A percentile compares a stretch with the other conserved stretches of the same genome.
Evolutionary conservation across 1,140 invertebrate species (phyloP).

Genomic region (Ridgeia piscesae): DNA sequence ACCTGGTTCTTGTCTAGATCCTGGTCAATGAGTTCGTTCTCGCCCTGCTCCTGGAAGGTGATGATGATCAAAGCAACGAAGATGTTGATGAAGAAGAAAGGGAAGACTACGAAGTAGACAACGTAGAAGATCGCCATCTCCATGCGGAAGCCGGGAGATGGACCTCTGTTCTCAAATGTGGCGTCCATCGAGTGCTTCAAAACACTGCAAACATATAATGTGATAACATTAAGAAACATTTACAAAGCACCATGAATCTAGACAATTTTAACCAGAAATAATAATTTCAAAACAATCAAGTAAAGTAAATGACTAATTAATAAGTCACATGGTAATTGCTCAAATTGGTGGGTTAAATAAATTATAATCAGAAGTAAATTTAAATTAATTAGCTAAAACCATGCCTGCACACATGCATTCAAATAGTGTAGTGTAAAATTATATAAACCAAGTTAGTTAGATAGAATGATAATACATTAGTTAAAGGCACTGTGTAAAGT

Average conservation of each 20-base stretch:
- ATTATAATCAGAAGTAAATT: no score
- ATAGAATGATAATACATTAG: no score
- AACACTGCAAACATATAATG: slow-evolving; percentile 10
- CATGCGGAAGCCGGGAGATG: slow-evolving; percentile 93
- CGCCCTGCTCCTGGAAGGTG: slow-evolving; percentile 97
- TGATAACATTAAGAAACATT: background rate
- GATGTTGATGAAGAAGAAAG: slow-evolving; percentile 99
- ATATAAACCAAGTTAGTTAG: no score
- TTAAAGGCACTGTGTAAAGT: no score
- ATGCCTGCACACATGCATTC: no score
- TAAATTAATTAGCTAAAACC: no score
- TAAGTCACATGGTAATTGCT: no score
- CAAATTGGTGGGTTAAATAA: no score
- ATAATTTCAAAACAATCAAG: no score
- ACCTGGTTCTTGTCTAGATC: slow-evolving; percentile 99
- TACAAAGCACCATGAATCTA: background rate
- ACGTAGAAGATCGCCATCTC: slow-evolving; percentile 99
- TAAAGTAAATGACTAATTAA: no score
- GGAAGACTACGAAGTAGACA: slow-evolving; percentile 99
- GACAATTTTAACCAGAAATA: background rate
- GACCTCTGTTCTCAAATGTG: slow-evolving; percentile 92
- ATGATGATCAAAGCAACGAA: slow-evolving; percentile 99
- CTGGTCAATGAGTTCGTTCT: slow-evolving; percentile 96
- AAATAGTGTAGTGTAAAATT: no score
- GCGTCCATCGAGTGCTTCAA: slow-evolving; percentile 98